Evolutionary conservation across 2,888 invertebrate genomes (phyloP), one percentile per base, ranked within the genome.

Genomic region (Xylota sylvarum): DNA sequence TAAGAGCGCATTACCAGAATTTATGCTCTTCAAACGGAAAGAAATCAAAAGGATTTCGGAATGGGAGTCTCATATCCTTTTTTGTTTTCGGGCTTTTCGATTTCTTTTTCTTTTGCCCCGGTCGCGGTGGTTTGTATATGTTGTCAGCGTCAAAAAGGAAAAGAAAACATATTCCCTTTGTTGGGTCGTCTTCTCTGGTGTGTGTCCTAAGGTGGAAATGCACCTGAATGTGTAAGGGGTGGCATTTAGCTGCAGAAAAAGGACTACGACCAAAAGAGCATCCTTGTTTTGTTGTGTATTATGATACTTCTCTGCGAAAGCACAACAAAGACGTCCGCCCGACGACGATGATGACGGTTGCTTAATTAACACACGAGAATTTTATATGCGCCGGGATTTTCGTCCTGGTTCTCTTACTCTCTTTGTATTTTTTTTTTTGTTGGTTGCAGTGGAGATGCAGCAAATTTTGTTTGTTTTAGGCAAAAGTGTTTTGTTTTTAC

Each of bases 361-460:
- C 86, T 82, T 86, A 86, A 86, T 86, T 86, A 86, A 86, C 86
- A 82, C 86, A 86, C 86, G 77, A 62, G 52, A 35, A 35, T 67
- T 62, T 32, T 7, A 37, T 84, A 48, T 56, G 62, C 69, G 74
- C 40, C 40, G 19, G 43, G 56, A 48, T 40, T 56, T n/a, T 64
- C 19, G 60, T 69, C 77, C 65, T n/a, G n/a, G n/a, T n/a, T n/a
- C n/a, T n/a, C n/a, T n/a, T n/a, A n/a, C n/a, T n/a, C n/a, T n/a
- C n/a, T n/a, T n/a, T n/a, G n/a, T n/a, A n/a, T n/a, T n/a, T n/a
- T n/a, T 64, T 70, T 50, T 65, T 80, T 64, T 65, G 46, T 46
- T 52, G 35, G 67, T 85, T 84, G 84, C 84, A 76, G 43, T 40
- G 14, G 43, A 43, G 58, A 32, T 74, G 80, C 74, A 83, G 52